Percentiles rank a stretch among this genome's conserved stretches.
These are phyloP conservation scores for Calliopsis andreniformis DNA, from an alignment of 1,140 invertebrate species.

Conservation along the genomic window DNA sequence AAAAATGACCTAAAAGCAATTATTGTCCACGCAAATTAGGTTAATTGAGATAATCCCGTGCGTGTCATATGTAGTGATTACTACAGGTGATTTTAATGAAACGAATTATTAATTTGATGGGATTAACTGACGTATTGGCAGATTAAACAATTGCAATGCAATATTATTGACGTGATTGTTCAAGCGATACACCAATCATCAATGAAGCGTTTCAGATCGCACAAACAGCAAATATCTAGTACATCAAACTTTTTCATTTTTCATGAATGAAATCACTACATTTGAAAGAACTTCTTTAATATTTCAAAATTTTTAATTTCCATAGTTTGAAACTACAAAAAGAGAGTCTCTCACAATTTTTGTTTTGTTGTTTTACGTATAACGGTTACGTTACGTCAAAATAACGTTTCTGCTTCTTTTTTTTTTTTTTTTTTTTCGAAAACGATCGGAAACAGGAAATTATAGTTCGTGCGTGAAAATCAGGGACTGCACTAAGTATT, in stretches of 20 bases:
- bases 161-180: not conserved
- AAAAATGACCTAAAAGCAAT: not conserved
- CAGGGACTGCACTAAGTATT: conserved; percentile 71
- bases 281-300: no score
- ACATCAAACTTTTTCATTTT: no score
- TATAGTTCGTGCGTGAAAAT: conserved; percentile 71
- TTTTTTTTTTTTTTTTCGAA: conserved; percentile 5
- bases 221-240: no score
- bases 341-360: no score
- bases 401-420: conserved; percentile 7
- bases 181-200: not conserved
- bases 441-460: conserved; percentile 66
- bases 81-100: not conserved
- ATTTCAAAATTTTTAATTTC: no score
- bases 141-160: conserved; percentile 1
- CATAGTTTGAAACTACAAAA: no score
- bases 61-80: not conserved
- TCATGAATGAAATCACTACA: no score
- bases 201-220: not conserved
- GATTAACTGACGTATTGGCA: conserved; percentile 3
- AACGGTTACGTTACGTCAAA: not conserved
- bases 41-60: not conserved
- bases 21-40: not conserved
- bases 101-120: not conserved
- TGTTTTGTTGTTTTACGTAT: no score